Evolutionary conservation across 2,888 invertebrate genomes (phyloP).

Genomic region (Clostera curtula): DNA sequence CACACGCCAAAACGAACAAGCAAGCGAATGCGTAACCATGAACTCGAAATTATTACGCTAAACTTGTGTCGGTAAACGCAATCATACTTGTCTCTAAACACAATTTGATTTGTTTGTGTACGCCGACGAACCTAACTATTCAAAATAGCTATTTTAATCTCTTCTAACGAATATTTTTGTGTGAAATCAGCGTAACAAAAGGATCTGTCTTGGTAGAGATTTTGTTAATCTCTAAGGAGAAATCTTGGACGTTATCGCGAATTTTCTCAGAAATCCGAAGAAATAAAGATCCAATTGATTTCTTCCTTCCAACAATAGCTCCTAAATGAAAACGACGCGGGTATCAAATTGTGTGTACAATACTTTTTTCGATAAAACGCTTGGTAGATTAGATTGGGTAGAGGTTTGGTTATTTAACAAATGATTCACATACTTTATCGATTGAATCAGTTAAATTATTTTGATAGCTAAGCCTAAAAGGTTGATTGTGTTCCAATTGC

Average conservation of each 20-base stretch:
- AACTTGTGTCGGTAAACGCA: conserved; percentile 15
- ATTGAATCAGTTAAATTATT: too few species aligned
- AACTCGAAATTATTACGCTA: conserved; percentile 42
- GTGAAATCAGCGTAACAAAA: conserved; percentile 4
- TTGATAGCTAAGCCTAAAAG: too few species aligned
- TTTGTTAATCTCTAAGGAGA: conserved; percentile 5
- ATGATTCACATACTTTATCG: too few species aligned
- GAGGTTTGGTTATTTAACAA: too few species aligned
- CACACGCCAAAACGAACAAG: conserved; percentile 36
- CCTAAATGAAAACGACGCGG: too few species aligned
- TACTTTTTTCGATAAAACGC: too few species aligned
- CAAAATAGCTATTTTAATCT: conserved; percentile 10
- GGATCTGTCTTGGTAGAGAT: conserved; percentile 2
- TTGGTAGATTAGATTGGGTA: too few species aligned
- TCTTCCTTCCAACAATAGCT: too few species aligned
- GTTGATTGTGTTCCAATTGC: too few species aligned
- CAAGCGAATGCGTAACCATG: conserved; percentile 47
- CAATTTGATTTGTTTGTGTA: conserved; percentile 17
- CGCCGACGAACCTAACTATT: conserved; percentile 10
- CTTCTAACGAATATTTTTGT: conserved; percentile 11
- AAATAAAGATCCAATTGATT: too few species aligned
- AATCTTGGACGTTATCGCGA: background rate
- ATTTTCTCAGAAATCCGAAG: too few species aligned
- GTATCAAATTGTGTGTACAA: too few species aligned
- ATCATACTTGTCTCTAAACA: conserved; percentile 17